These are phyloP conservation scores for Chloroclysta siterata DNA, from an alignment of 2,888 invertebrate genomes.

Conservation along the genomic window DNA sequence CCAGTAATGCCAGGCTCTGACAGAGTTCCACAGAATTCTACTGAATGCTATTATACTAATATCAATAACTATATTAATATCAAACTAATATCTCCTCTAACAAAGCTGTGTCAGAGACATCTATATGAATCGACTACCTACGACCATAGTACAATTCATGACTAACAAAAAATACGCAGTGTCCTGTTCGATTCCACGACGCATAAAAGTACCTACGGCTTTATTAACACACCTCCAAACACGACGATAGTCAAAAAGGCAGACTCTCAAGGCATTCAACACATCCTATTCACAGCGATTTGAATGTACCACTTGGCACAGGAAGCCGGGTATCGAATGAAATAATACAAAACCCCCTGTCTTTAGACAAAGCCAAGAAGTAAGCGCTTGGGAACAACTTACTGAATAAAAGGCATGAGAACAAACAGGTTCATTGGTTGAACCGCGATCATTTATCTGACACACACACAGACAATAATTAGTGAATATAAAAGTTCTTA, in stretches of 20 bases:
- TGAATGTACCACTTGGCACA: constrained; percentile 74
- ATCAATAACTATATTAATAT: too few species aligned
- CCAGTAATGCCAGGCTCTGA: too few species aligned
- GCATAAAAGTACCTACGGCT: constrained; percentile 61
- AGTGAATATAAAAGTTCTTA: neutral
- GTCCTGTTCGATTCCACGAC: constrained; percentile 40
- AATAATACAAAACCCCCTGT: constrained; percentile 52
- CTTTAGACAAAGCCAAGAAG: constrained; percentile 61
- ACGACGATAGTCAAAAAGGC: constrained; percentile 78
- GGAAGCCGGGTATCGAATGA: constrained; percentile 82
- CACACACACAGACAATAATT: neutral
- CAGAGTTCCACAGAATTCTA: too few species aligned
- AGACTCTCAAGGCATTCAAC: constrained; percentile 65
- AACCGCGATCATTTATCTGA: neutral
- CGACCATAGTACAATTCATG: neutral
- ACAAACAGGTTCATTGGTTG: constrained; percentile 13
- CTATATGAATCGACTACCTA: neutral
- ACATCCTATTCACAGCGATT: constrained; percentile 57
- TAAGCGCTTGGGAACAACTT: constrained; percentile 55
- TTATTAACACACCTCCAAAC: constrained; percentile 69
- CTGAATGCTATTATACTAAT: too few species aligned
- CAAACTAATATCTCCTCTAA: neutral
- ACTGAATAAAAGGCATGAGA: neutral
- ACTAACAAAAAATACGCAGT: constrained; percentile 18
- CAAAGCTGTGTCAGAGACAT: neutral